Evolutionary conservation across 2,888 invertebrate species (phyloP).

Genomic region (Phaonia tiefii): DNA sequence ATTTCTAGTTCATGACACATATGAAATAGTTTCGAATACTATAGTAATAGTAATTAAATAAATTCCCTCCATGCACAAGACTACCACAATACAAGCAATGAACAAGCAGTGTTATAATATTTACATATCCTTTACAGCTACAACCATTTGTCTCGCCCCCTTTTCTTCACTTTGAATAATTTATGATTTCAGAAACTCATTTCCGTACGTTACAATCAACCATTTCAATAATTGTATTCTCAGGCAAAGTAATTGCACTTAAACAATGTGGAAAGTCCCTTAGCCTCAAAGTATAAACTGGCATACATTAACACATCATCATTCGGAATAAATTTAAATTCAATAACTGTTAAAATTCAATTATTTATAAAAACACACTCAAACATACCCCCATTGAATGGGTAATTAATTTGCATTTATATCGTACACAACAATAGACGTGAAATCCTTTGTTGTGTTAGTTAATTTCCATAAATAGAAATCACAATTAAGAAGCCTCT

Average conservation of each 20-base stretch:
- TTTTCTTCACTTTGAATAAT: background rate
- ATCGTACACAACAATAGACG: constrained; percentile 2
- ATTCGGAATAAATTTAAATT: background rate
- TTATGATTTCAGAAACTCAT: constrained; percentile 13
- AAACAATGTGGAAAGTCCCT: background rate
- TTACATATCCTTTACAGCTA: no score
- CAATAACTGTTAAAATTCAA: constrained; percentile 12
- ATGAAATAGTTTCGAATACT: no score
- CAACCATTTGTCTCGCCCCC: background rate
- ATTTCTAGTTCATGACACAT: constrained; percentile 17
- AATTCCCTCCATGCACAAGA: background rate
- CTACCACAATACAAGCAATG: background rate
- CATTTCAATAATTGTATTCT: constrained; percentile 16
- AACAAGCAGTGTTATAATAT: background rate
- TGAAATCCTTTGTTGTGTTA: background rate
- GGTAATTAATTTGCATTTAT: background rate
- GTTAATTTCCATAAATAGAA: no score
- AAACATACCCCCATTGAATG: background rate
- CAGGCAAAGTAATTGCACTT: constrained; percentile 6
- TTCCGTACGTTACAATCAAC: background rate
- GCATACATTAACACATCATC: constrained; percentile 19
- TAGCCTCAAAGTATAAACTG: background rate
- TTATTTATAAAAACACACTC: constrained; percentile 19
- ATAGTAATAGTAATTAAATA: background rate
- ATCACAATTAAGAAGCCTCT: no score